phyloP scores from a whole-genome alignment of 2,113 vertebrate genomes.

The Psammodynastes pulverulentus region DNA sequence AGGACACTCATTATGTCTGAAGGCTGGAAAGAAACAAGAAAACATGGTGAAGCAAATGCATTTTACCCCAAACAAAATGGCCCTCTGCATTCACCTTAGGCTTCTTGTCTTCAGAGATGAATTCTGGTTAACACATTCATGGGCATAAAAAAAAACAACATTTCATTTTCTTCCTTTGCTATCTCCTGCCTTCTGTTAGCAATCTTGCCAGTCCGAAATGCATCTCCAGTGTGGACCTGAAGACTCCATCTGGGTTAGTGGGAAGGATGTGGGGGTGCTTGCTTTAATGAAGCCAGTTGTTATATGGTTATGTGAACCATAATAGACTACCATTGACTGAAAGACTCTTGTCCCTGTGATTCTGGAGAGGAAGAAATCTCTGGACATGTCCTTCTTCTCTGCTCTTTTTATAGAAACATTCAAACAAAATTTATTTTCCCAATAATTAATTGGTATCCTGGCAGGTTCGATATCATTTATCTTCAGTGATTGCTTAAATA shows the following conservation, averaged over 20 bases:
- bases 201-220: not conserved
- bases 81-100: no score
- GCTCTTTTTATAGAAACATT: not conserved
- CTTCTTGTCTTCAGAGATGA: not conserved
- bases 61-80: accelerated
- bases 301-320: not conserved
- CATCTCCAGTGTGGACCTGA: not conserved
- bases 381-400: not conserved
- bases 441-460: not conserved
- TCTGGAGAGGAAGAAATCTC: not conserved
- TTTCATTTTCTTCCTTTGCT: not conserved
- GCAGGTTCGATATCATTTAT: not conserved
- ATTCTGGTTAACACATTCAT: not conserved
- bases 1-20: constrained; percentile 94
- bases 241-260: not conserved
- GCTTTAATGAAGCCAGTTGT: no score
- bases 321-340: not conserved
- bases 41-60: not conserved
- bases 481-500: not conserved
- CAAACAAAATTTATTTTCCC: not conserved
- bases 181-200: not conserved
- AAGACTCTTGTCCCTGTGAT: not conserved
- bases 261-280: no score
- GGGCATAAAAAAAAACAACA: not conserved
- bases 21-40: constrained; percentile 68